Base-by-base conservation (phyloP, 1,140 invertebrate species). In the Cardiocondyla obscurior region DNA sequence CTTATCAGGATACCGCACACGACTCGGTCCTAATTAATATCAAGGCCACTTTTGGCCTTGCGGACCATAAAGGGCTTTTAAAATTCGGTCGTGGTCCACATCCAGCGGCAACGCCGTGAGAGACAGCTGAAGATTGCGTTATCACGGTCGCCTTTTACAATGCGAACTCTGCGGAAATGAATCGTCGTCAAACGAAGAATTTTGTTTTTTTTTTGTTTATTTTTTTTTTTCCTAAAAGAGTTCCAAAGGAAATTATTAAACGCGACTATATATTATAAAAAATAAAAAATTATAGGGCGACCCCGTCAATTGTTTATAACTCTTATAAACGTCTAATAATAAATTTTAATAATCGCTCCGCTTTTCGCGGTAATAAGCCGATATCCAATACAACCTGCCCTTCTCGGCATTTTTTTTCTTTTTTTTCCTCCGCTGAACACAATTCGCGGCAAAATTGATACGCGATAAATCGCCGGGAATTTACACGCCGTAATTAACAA, bases 51-150 rank as follows among this genome's bases (percentile, higher is more conserved):
- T 36, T 44, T 30, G 16, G 44, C 44, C n/a, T n/a, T n/a, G n/a
- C n/a, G n/a, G n/a, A n/a, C n/a, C n/a, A n/a, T n/a, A 33, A 55
- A 79, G 74, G 74, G 74, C 62, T 79, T 79, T 76, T 79, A 76
- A n/a, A n/a, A 76, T 76, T 57, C 28, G 22, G n/a, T 8, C 22
- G 12, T 33, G 16, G 30, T 42, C 33, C 53, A 10, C 53, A 79
- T 79, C 46, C 46, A 77, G 46, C 3, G 22, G 55, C 28, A 33
- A 19, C 46, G 39, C n/a, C 12, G 39, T 44, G 55, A 36, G 19
- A 73, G 62, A 79, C 74, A 53, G 30, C 22, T 19, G 14, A 51
- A 25, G 60, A 53, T 67, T 67, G 33, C 60, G 28, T n/a, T 60
- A 46, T 22, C n/a, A 73, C 12, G 28, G 19, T 8, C 62, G 70